Conservation (phyloP, 2,888 invertebrate species). For the Auanema sp. region DNA sequence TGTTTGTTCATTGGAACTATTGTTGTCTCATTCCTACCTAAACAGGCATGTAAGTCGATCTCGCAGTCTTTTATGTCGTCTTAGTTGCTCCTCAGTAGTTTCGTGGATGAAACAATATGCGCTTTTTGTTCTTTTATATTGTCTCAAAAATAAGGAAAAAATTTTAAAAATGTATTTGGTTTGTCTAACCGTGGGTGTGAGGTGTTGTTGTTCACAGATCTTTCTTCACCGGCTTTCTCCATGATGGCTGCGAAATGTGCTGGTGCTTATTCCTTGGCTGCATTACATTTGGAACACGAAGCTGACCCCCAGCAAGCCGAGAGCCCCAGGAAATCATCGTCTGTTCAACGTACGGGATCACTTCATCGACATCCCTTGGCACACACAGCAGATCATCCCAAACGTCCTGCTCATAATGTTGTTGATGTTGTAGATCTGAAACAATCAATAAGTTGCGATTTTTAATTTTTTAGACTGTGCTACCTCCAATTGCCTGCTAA, state of each 20-base stretch:
- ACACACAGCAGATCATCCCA: conserved; percentile 47
- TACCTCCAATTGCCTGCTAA: background rate
- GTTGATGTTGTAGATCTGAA: conserved; percentile 38
- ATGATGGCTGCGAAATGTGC: conserved; percentile 47
- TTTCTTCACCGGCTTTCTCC: conserved; percentile 32
- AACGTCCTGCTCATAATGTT: conserved; percentile 29
- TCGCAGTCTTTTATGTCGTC: no score
- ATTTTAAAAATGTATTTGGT: conserved; percentile 12
- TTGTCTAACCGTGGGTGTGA: conserved; percentile 19
- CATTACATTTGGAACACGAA: conserved; percentile 39
- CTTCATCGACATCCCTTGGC: conserved; percentile 43
- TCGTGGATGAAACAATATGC: no score
- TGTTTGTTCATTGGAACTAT: no score
- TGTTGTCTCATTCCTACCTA: no score
- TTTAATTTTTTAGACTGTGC: conserved; percentile 23
- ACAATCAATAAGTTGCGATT: conserved; percentile 47
- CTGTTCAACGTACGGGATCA: conserved; percentile 28
- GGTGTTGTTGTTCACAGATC: conserved; percentile 5
- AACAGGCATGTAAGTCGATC: no score
- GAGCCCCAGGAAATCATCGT: background rate
- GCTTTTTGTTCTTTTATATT: no score
- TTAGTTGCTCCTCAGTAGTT: no score
- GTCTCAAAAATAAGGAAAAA: background rate
- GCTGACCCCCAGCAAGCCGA: conserved; percentile 22
- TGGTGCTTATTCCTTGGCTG: conserved; percentile 46